Conservation (phyloP, 1,140 invertebrate species). For the Orchesella cincta region DNA sequence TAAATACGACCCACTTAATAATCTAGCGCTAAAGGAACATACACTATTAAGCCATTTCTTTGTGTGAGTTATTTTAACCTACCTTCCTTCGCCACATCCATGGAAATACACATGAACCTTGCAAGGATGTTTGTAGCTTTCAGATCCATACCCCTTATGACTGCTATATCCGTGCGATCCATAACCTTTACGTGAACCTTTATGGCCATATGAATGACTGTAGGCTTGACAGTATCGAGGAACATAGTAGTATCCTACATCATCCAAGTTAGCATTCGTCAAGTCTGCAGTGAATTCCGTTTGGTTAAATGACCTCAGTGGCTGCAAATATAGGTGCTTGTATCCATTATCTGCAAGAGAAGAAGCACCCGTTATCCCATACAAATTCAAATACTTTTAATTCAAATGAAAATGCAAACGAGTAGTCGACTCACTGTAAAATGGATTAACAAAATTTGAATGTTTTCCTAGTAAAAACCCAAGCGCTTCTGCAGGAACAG, state of each 20-base stretch:
- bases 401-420: too few relatives aligned
- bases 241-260: neutral
- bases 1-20: neutral
- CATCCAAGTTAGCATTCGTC: neutral
- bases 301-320: constrained; percentile 2
- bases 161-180: too few relatives aligned
- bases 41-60: too few relatives aligned
- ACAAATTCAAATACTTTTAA: too few relatives aligned
- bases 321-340: neutral
- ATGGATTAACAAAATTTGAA: neutral
- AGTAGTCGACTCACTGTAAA: neutral
- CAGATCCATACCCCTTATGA: neutral
- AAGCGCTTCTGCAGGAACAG: constrained; percentile 2
- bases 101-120: constrained; percentile 2
- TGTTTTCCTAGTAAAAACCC: neutral
- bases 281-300: neutral
- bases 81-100: constrained; percentile 3
- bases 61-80: too few relatives aligned
- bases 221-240: neutral
- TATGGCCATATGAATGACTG: neutral
- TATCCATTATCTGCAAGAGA: too few relatives aligned
- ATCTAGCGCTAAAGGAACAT: too few relatives aligned
- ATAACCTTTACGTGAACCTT: too few relatives aligned
- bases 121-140: neutral
- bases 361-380: too few relatives aligned